Evolutionary conservation across 2,797 vertebrate species (phyloP).

Genomic region (Enteromius paludinosus): DNA sequence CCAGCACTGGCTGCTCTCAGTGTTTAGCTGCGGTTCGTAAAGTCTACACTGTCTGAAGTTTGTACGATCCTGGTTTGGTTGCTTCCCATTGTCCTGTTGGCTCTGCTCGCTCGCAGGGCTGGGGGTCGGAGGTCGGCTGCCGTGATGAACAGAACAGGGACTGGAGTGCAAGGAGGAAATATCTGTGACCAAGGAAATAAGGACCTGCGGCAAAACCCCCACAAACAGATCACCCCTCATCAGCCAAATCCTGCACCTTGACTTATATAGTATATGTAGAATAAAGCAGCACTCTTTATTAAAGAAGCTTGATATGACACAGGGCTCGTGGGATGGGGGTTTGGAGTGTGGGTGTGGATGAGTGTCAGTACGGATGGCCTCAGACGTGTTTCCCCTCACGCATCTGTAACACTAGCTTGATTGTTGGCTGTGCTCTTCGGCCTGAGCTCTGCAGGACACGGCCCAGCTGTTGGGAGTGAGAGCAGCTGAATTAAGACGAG

Average conservation of each 20-base stretch:
- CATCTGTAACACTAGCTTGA: slow-evolving; percentile 46
- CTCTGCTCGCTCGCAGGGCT: slow-evolving; percentile 20
- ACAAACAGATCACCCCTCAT: slow-evolving; percentile 89
- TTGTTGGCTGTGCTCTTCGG: slow-evolving; percentile 31
- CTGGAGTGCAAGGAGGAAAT: slow-evolving; percentile 80
- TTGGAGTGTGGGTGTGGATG: slow-evolving; percentile 58
- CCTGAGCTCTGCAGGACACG: slow-evolving; percentile 4
- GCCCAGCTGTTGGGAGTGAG: slow-evolving; percentile 44
- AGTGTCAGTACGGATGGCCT: slow-evolving; percentile 39
- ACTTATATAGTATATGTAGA: no score
- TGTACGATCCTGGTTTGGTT: slow-evolving; percentile 28
- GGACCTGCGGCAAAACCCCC: slow-evolving; percentile 87
- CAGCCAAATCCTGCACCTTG: slow-evolving; percentile 94
- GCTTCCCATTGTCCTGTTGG: slow-evolving; percentile 11
- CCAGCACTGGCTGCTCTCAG: slow-evolving; percentile 23
- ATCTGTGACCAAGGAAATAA: slow-evolving; percentile 67
- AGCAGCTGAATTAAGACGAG: slow-evolving; percentile 24
- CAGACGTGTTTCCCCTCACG: slow-evolving; percentile 7
- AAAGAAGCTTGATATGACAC: background rate
- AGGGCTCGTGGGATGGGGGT: background rate
- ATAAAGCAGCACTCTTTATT: background rate
- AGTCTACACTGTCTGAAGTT: slow-evolving; percentile 36
- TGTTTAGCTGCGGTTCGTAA: slow-evolving; percentile 11
- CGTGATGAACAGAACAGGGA: slow-evolving; percentile 74
- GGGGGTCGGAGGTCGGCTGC: slow-evolving; percentile 25